Conservation (phyloP, 2,797 vertebrate genomes). For the Oryzias dopingdopingensis region DNA sequence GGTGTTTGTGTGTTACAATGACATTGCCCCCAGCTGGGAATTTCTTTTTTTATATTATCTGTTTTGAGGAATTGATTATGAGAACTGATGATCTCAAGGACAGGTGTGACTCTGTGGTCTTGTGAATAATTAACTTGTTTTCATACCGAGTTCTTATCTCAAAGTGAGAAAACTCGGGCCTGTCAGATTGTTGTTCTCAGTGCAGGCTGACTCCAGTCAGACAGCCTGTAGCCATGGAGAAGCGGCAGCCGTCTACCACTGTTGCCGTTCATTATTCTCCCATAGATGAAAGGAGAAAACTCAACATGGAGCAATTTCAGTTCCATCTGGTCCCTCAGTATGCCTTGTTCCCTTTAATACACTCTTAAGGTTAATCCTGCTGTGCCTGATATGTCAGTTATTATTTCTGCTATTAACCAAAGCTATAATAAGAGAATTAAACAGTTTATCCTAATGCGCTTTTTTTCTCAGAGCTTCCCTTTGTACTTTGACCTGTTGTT, state of each 20-base stretch:
- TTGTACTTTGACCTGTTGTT: no score
- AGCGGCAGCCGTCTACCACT: slow-evolving; percentile 13
- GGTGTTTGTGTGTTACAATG: slow-evolving; percentile 13
- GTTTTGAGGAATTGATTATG: slow-evolving; percentile 2
- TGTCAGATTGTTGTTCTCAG: slow-evolving; percentile 28
- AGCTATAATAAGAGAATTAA: neutral
- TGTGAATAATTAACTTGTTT: slow-evolving; percentile 38
- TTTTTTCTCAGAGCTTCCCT: neutral
- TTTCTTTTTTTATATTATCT: neutral
- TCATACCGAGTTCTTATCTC: slow-evolving; percentile 26
- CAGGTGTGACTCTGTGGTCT: slow-evolving; percentile 10
- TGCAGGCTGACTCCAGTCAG: slow-evolving; percentile 15
- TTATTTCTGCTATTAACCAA: neutral
- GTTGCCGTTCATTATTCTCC: slow-evolving; percentile 19
- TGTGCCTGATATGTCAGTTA: neutral
- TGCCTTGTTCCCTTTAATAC: slow-evolving; percentile 11
- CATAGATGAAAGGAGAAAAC: slow-evolving; percentile 17
- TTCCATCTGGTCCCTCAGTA: slow-evolving; percentile 1
- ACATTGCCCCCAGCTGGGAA: slow-evolving; percentile 8
- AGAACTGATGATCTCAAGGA: slow-evolving; percentile 7
- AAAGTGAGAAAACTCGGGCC: slow-evolving; percentile 19
- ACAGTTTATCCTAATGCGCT: neutral
- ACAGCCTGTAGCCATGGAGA: slow-evolving; percentile 21
- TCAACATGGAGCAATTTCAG: slow-evolving; percentile 1
- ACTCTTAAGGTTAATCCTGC: neutral